Base-by-base conservation (phyloP, 2,113 vertebrate genomes). In the Bucco capensis region DNA sequence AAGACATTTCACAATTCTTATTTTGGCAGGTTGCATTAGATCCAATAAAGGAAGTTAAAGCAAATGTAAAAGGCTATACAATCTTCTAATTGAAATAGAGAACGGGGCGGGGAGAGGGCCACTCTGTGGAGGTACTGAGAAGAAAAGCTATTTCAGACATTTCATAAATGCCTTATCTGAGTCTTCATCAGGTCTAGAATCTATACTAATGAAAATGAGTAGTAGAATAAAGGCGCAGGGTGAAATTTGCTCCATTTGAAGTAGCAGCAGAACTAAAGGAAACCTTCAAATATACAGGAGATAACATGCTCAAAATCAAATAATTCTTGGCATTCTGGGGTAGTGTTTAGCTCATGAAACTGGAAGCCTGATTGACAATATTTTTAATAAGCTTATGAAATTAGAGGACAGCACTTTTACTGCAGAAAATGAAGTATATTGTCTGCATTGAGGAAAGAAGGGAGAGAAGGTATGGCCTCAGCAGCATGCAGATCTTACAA, bases 1-100 rank as follows among this genome's bases (percentile, higher is more conserved):
- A 78, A 62, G 74, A 72, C 49, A 92, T 84, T 3, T 72, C 77
- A 71, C 84, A 93, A 75, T 84, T 96, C 84, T 89, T 70, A 82
- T 78, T 93, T 95, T 89, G 91, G 92, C 89, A 93, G 42, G 57
- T 92, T 89, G 77, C 86, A 56, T 90, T 90, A 93, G 62, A 81
- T 24, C 24, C 44, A 72, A 37, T 79, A 84, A 92, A 87, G 70
- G 77, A 93, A 90, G 53, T 60, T 70, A 66, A 83, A 88, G 65
- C 35, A 67, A 88, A 92, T 75, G 61, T 75, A 82, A 90, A 89
- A 60, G 89, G 51, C 70, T 92, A 65, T 57, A 60, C 84, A 90
- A 83, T 64, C 70, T 90, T 84, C 44, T 72, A 71, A 93, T 51
- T 88, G 69, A 93, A 92, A 75, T 16, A 78, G 81, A 75, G 83